phyloP scores from a whole-genome alignment of 2,113 vertebrate species.

The Centropristis striata region DNA sequence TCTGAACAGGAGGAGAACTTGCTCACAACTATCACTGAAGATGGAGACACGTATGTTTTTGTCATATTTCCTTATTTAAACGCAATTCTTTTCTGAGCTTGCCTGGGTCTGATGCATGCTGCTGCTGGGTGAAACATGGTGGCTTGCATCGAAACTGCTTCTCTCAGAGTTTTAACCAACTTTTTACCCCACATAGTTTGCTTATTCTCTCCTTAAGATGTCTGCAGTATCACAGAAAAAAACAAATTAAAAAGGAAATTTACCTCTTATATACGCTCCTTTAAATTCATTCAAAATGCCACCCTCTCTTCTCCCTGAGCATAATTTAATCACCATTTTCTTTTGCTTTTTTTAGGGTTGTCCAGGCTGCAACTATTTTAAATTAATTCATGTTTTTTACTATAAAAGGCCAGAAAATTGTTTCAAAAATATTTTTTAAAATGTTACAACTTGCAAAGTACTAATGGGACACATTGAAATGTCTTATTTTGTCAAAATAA shows the following conservation, averaged over 20 bases:
- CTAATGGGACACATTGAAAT: neutral
- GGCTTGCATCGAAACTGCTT: neutral
- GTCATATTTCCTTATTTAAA: neutral
- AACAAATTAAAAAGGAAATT: neutral
- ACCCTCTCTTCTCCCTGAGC: neutral
- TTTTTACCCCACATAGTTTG: neutral
- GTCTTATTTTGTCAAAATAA: neutral
- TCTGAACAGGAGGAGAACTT: constrained; percentile 77
- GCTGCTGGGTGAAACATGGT: neutral
- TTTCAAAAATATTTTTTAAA: no score
- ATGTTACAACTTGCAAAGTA: neutral
- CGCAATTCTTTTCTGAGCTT: neutral
- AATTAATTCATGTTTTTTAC: no score
- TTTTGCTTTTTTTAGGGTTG: neutral
- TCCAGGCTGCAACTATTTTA: neutral
- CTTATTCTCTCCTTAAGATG: neutral
- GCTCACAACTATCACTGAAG: constrained; percentile 83
- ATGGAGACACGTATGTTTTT: constrained; percentile 87
- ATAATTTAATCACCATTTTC: neutral
- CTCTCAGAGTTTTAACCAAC: neutral
- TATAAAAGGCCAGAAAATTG: neutral
- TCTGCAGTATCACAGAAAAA: neutral
- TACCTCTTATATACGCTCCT: neutral
- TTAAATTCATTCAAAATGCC: neutral
- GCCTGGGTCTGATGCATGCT: neutral